Evolutionary conservation across 2,888 invertebrate genomes (phyloP).

Genomic region (Drosophila phalerata): DNA sequence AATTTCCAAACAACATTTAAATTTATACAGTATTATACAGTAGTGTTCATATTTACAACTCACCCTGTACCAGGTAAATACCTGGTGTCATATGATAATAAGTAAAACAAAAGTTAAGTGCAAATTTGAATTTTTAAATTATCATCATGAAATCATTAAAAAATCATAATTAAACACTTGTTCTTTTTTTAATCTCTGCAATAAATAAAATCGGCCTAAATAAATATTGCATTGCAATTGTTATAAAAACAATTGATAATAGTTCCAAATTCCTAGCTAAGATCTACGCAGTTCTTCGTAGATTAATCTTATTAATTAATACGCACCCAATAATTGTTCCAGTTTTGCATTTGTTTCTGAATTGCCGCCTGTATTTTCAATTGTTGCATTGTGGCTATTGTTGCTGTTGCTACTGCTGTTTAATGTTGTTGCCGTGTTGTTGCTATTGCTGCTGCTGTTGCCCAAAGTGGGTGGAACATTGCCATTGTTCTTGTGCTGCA

Average conservation of each 20-base stretch:
- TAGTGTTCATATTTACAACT: too few relatives aligned
- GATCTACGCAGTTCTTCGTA: neutral
- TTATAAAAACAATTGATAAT: neutral
- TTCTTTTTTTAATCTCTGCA: too few relatives aligned
- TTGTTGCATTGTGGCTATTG: conserved; percentile 43
- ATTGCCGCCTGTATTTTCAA: conserved; percentile 37
- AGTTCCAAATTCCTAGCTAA: neutral
- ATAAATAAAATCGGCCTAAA: too few relatives aligned
- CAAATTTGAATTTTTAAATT: too few relatives aligned
- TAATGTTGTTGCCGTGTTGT: conserved; percentile 47
- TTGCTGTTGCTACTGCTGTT: conserved; percentile 37
- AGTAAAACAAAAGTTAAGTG: too few relatives aligned
- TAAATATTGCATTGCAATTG: neutral
- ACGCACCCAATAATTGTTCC: conserved; percentile 82
- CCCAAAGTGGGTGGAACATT: conserved; percentile 71
- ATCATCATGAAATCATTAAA: too few relatives aligned
- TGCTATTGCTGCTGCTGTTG: conserved; percentile 50
- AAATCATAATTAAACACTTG: too few relatives aligned
- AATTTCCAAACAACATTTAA: too few relatives aligned
- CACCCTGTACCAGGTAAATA: too few relatives aligned
- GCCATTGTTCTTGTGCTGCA: conserved; percentile 73
- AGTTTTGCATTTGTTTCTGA: conserved; percentile 79
- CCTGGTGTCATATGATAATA: too few relatives aligned
- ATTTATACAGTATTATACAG: too few relatives aligned
- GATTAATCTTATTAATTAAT: neutral